A percentile compares a stretch with the other conserved stretches of the same genome.
These are phyloP conservation scores for Nemotelus pantherinus DNA, from an alignment of 2,888 invertebrate genomes.

Conservation along the genomic window DNA sequence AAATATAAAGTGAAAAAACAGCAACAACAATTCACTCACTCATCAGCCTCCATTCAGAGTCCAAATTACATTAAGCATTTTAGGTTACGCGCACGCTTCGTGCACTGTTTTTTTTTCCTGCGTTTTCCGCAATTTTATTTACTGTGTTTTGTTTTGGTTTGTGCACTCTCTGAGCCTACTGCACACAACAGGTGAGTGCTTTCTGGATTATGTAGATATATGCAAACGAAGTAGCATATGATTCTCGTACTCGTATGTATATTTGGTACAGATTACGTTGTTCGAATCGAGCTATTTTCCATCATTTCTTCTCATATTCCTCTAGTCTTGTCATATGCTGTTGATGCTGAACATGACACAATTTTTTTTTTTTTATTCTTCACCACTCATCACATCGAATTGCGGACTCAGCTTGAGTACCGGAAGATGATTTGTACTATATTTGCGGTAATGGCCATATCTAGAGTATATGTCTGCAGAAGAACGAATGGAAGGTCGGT, in stretches of 20 bases:
- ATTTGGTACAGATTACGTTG: too few species aligned
- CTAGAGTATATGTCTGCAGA: too few species aligned
- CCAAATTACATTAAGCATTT: conserved; percentile 15
- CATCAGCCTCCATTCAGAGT: background rate
- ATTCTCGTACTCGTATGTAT: too few species aligned
- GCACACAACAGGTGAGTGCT: background rate
- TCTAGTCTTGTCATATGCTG: too few species aligned
- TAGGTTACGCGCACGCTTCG: conserved; percentile 17
- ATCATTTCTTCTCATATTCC: too few species aligned
- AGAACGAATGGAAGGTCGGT: too few species aligned
- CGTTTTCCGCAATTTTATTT: background rate
- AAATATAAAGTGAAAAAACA: background rate
- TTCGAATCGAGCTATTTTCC: too few species aligned
- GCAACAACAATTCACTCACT: background rate
- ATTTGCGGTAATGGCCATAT: background rate
- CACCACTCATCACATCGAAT: background rate
- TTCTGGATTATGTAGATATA: too few species aligned
- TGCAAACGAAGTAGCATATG: too few species aligned
- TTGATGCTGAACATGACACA: conserved; percentile 36
- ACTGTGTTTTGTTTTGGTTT: background rate
- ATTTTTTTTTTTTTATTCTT: conserved; percentile 10
- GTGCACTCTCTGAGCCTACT: background rate
- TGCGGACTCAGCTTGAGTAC: conserved; percentile 12
- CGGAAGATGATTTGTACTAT: conserved; percentile 35
- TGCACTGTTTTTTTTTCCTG: background rate